These are phyloP conservation scores for Drosophila neonasuta DNA, from an alignment of 2,888 invertebrate species.

Conservation along the genomic window DNA sequence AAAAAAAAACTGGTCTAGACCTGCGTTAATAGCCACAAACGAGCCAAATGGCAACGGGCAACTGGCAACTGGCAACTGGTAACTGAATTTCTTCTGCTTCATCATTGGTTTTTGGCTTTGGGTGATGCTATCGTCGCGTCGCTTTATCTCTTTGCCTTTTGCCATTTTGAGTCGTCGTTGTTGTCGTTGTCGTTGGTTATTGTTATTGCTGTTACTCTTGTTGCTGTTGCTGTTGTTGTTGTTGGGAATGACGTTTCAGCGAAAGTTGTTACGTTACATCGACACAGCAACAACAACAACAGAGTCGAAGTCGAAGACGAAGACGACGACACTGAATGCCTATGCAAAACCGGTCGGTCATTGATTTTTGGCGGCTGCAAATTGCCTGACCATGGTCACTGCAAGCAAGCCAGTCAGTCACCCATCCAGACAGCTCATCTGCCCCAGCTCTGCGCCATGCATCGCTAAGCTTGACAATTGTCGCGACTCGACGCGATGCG, in stretches of 20 bases:
- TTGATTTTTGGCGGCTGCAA: slow-evolving; percentile 75
- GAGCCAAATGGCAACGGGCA: slow-evolving; percentile 25
- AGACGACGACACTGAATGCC: slow-evolving; percentile 62
- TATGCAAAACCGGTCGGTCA: slow-evolving; percentile 76
- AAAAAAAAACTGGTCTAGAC: slow-evolving; percentile 65
- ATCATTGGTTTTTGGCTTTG: slow-evolving; percentile 46
- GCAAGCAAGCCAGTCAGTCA: slow-evolving; percentile 47
- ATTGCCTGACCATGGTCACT: slow-evolving; percentile 71
- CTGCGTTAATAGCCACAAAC: slow-evolving; percentile 61
- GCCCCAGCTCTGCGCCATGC: slow-evolving; percentile 30
- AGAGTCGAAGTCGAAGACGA: neutral
- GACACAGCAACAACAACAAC: slow-evolving; percentile 36
- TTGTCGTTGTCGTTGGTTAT: slow-evolving; percentile 36
- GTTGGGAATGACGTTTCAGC: slow-evolving; percentile 74
- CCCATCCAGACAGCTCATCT: slow-evolving; percentile 31
- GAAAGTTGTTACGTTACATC: slow-evolving; percentile 76
- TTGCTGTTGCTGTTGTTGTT: slow-evolving; percentile 39
- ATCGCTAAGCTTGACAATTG: slow-evolving; percentile 60
- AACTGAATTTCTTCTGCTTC: slow-evolving; percentile 57
- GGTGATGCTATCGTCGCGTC: slow-evolving; percentile 52
- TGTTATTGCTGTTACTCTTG: slow-evolving; percentile 25
- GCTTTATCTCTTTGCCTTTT: slow-evolving; percentile 70
- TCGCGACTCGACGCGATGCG: slow-evolving; percentile 21
- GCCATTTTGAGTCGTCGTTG: slow-evolving; percentile 59
- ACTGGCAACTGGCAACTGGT: slow-evolving; percentile 28